Evolutionary conservation across 2,797 vertebrate genomes (phyloP), one percentile per base, ranked within the genome.

Genomic region (Molossus molossus): DNA sequence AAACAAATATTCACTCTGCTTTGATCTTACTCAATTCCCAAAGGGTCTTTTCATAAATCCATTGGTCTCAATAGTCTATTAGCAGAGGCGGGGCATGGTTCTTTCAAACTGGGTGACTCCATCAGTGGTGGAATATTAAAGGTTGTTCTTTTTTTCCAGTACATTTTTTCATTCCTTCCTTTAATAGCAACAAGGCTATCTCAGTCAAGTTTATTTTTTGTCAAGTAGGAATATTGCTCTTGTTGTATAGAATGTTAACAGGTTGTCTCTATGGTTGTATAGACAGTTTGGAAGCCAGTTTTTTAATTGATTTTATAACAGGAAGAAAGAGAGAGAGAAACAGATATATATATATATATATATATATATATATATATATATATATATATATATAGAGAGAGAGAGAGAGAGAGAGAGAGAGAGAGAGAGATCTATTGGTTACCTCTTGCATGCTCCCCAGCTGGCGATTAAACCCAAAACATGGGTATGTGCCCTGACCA

Each of bases 1-100:
- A 97, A 97, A 97, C 91, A 97, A 97, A 96, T 95, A 92, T 79
- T 92, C 67, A 48, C 27, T 82, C 25, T 85, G 40, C 67, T 69
- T 57, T 87, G 73, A 93, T 76, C 29, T 82, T 77, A 87, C 57
- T 33, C 70, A 84, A 27, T 92, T 97, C 85, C 93, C 76, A 50
- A 85, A 86, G 14, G 48, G 37, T 90, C 37, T 64, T 81, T 96
- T 95, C 48, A n/a, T 87, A 83, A 92, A 88, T 29, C 58, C 60
- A 67, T 93, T 75, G 97, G 50, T 94, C 69, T 85, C 70, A 94
- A 65, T 90, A 92, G 72, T 96, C 64, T 94, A 92, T 77, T 91
- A 85, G 77, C 50, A 81, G 76, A 92, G 58, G 33, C 33, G 27
- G 40, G n/a, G 94, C 48, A 70, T 5, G 0, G 50, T 88, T 85